A percentile compares a stretch with the other conserved stretches of the same genome.
phyloP scores from a whole-genome alignment of 2,113 vertebrate species.

The Syngnathus scovelli region DNA sequence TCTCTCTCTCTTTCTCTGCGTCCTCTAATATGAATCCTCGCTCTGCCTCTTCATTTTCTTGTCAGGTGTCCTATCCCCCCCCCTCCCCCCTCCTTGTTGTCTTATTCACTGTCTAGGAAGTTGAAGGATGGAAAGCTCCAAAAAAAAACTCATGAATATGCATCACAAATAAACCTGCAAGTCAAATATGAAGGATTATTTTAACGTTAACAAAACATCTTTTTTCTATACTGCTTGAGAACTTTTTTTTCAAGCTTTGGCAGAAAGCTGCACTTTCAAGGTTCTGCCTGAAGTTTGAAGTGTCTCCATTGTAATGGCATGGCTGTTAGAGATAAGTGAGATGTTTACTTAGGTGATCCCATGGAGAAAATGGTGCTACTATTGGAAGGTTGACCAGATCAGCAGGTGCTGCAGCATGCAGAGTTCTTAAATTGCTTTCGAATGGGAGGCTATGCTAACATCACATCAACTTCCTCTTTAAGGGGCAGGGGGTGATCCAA shows the following conservation, averaged over 20 bases:
- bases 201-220: too few species aligned
- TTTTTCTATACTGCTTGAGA: too few species aligned
- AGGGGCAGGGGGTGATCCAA: conserved; percentile 12
- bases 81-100: conserved; percentile 13
- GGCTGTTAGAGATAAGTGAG: conserved; percentile 12
- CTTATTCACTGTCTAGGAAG: conserved; percentile 42
- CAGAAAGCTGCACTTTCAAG: background rate
- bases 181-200: too few species aligned
- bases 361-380: conserved; percentile 25
- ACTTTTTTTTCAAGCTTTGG: background rate
- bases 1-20: conserved; percentile 14
- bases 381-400: conserved; percentile 40
- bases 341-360: conserved; percentile 16
- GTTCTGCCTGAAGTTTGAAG: background rate
- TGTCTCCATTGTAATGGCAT: conserved; percentile 3
- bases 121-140: conserved; percentile 39
- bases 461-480: conserved; percentile 30
- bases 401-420: conserved; percentile 43
- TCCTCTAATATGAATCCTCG: background rate
- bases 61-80: background rate
- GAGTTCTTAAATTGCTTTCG: conserved; percentile 57
- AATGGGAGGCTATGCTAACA: conserved; percentile 28
- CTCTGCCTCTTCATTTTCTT: conserved; percentile 8
- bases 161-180: too few species aligned
- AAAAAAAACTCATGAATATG: conserved; percentile 31